Percentiles rank a stretch among this genome's conserved stretches.
phyloP scores from a whole-genome alignment of 2,888 invertebrate species.

The Leucozona laternaria region DNA sequence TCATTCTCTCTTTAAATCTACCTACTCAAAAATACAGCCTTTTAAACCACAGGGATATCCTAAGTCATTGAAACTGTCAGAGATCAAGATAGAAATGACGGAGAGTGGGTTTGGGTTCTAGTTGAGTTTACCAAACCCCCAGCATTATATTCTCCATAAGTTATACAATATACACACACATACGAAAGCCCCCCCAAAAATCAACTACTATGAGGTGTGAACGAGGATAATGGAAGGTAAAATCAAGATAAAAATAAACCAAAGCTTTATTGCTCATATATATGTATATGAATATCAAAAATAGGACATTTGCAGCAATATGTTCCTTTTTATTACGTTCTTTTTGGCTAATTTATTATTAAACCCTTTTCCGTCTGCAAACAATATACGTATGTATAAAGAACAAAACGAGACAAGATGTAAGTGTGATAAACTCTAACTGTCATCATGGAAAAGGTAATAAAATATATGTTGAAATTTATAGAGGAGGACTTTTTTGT shows the following conservation, averaged over 20 bases:
- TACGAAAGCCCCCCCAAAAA: background rate
- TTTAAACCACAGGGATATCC: slow-evolving; percentile 43
- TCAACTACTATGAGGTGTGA: slow-evolving; percentile 42
- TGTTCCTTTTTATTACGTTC: slow-evolving; percentile 58
- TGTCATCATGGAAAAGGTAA: slow-evolving; percentile 48
- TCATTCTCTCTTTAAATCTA: no score
- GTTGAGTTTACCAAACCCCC: slow-evolving; percentile 28
- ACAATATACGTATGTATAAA: background rate
- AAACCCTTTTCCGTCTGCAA: slow-evolving; percentile 33
- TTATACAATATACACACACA: background rate
- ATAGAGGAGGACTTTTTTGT: background rate
- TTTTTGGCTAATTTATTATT: slow-evolving; percentile 44
- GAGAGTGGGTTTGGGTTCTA: background rate
- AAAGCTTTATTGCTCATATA: background rate
- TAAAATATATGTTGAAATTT: slow-evolving; percentile 40
- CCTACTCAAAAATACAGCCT: background rate
- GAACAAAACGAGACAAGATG: slow-evolving; percentile 3
- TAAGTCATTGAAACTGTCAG: slow-evolving; percentile 59
- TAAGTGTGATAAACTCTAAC: slow-evolving; percentile 58
- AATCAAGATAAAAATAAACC: slow-evolving; percentile 36
- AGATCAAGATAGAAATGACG: slow-evolving; percentile 55
- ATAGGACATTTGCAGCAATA: slow-evolving; percentile 67
- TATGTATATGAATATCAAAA: slow-evolving; percentile 54
- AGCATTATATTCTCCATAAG: slow-evolving; percentile 35
- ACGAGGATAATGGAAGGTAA: slow-evolving; percentile 43